Evolutionary conservation across 35 echinoderm and acorn worm species (phyloP).

Genomic region (Holothuria glaberrima): DNA sequence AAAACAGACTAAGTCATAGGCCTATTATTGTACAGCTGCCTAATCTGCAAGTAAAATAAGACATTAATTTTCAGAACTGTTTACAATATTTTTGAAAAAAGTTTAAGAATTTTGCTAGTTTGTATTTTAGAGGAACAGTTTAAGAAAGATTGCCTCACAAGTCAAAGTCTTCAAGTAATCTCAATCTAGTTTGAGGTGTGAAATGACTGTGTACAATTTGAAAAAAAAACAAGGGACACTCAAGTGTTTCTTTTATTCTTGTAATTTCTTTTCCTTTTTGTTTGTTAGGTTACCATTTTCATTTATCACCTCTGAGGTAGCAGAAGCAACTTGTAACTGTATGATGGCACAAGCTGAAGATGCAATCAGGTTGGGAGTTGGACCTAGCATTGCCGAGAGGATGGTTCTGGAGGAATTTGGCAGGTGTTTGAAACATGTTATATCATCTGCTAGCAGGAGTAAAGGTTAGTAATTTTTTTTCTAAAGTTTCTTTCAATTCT

Average conservation of each 20-base stretch:
- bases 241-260: not conserved
- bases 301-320: constrained; percentile 96
- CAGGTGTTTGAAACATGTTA: constrained; percentile 85
- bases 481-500: too few relatives aligned
- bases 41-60: too few relatives aligned
- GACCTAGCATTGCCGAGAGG: constrained; percentile 51
- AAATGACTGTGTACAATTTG: not conserved
- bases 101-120: too few relatives aligned
- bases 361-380: constrained; percentile 48
- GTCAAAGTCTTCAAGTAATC: too few relatives aligned
- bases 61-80: too few relatives aligned
- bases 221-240: not conserved
- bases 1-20: too few relatives aligned
- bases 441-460: constrained; percentile 85
- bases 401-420: constrained; percentile 95
- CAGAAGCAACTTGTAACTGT: constrained; percentile 95
- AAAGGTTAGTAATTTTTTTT: constrained; percentile 64
- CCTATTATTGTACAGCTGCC: too few relatives aligned
- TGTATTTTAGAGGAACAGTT: too few relatives aligned
- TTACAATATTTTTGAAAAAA: too few relatives aligned
- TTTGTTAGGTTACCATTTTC: constrained; percentile 91
- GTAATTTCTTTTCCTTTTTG: constrained; percentile 17
- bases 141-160: too few relatives aligned
- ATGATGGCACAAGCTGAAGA: constrained; percentile 96
- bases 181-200: not conserved